Evolutionary conservation across 2,888 invertebrate genomes (phyloP), one percentile per base, ranked within the genome.

Genomic region (Apocheima hispidaria): DNA sequence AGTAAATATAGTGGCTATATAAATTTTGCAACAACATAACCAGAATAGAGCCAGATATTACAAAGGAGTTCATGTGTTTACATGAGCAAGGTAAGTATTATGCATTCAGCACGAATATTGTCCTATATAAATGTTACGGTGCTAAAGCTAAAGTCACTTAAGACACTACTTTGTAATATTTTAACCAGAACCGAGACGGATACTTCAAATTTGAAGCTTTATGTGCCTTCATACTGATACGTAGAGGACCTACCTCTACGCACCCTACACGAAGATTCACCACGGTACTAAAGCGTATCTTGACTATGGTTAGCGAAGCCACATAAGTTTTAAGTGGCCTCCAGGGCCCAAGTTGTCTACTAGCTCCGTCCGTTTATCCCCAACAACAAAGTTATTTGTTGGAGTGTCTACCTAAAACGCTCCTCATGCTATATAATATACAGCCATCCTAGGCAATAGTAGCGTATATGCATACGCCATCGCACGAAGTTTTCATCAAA

Each of bases 281-380:
- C n/a, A 40, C 60, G 41, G 48, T 20, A 59, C 33, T 30, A 52
- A 35, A 36, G 35, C 41, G 41, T 60, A 60, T 60, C 60, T 54
- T 49, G 80, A 78, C 84, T 82, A 84, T 84, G 87, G 85, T 83
- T 87, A 88, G 87, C 87, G 83, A 88, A 91, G 89, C 87, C 88
- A 90, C 87, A 85, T 84, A 91, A 91, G 89, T 90, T 91, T 89
- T 86, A 91, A 91, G 89, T 90, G 88, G 90, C 87, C 90, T 82
- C 88, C 65, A 79, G 88, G 84, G 87, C 69, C 71, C 73, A 86
- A 90, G 88, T 89, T 90, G 70, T 74, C 72, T 73, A 7, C 49
- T 20, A 21, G 43, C 43, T 43, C 75, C 80, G 81, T 83, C 87
- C 88, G 86, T 88, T 90, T 89, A 87, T 86, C 85, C 87, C 81